phyloP scores from a whole-genome alignment of 2,888 invertebrate species.

The Stomorhina lunata region DNA sequence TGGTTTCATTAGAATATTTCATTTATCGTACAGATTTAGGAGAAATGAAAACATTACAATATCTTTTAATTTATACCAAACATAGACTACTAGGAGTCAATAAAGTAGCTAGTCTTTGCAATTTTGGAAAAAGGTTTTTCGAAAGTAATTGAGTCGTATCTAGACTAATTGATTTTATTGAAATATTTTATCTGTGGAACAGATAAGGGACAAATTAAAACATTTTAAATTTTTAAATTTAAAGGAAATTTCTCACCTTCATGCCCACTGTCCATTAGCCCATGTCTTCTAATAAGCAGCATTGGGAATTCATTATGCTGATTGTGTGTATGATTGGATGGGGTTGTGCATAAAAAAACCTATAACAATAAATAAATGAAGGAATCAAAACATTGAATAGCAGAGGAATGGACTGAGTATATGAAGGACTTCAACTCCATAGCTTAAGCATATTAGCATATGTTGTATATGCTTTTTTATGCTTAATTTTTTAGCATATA shows the following conservation, averaged over 20 bases:
- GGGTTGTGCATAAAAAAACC: slow-evolving; percentile 57
- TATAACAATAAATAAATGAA: slow-evolving; percentile 28
- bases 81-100: too few relatives aligned
- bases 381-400: slow-evolving; percentile 16
- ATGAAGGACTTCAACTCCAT: slow-evolving; percentile 7
- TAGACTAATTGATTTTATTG: too few relatives aligned
- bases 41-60: too few relatives aligned
- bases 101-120: too few relatives aligned
- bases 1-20: too few relatives aligned
- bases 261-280: slow-evolving; percentile 39
- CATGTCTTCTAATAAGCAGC: slow-evolving; percentile 32
- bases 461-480: slow-evolving; percentile 45
- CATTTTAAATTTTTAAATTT: too few relatives aligned
- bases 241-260: not conserved
- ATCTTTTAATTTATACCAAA: too few relatives aligned
- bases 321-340: slow-evolving; percentile 54
- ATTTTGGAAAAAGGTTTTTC: too few relatives aligned
- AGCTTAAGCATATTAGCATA: slow-evolving; percentile 62
- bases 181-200: too few relatives aligned
- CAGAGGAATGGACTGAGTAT: not conserved
- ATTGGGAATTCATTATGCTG: slow-evolving; percentile 55
- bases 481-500: not conserved
- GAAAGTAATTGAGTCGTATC: too few relatives aligned
- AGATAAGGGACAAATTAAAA: too few relatives aligned
- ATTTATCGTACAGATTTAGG: too few relatives aligned